Evolutionary conservation across 2,113 vertebrate species (phyloP).

Genomic region (Pseudorhombus dupliciocellatus): DNA sequence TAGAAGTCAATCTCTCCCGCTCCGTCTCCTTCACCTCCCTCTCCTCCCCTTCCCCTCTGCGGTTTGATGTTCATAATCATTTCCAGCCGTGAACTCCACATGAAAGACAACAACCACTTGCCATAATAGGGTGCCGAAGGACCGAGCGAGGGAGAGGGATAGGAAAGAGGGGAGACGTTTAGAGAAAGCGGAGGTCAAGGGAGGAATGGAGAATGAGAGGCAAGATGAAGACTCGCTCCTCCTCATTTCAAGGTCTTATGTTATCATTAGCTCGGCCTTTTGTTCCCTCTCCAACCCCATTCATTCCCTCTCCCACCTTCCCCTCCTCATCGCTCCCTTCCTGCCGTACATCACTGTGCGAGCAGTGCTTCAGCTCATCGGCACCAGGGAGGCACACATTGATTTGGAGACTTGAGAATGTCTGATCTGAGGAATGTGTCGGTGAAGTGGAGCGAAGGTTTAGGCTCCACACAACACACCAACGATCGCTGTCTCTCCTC

Average conservation of each 20-base stretch:
- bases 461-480: conserved; percentile 28
- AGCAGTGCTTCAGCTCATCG: conserved; percentile 49
- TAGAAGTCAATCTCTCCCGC: conserved; percentile 66
- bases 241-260: conserved; percentile 64
- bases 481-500: conserved; percentile 18
- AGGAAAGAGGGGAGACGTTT: conserved; percentile 38
- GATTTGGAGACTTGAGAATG: conserved; percentile 57
- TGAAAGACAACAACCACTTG: conserved; percentile 77
- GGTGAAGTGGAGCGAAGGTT: conserved; percentile 39
- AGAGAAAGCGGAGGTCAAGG: conserved; percentile 60
- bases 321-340: conserved; percentile 19
- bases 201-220: conserved; percentile 61
- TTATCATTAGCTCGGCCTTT: conserved; percentile 71
- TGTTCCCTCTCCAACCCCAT: conserved; percentile 66
- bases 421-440: conserved; percentile 48
- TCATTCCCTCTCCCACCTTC: conserved; percentile 20
- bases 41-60: conserved; percentile 23
- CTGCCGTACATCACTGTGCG: conserved; percentile 65
- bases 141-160: conserved; percentile 43
- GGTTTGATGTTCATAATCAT: conserved; percentile 77
- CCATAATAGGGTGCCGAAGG: conserved; percentile 77
- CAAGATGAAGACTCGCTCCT: conserved; percentile 49
- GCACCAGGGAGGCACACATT: conserved; percentile 50
- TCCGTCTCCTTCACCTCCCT: conserved; percentile 44
- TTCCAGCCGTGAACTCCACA: conserved; percentile 78